Conservation (phyloP, 2,797 vertebrate species). For the Euthynnus affinis region DNA sequence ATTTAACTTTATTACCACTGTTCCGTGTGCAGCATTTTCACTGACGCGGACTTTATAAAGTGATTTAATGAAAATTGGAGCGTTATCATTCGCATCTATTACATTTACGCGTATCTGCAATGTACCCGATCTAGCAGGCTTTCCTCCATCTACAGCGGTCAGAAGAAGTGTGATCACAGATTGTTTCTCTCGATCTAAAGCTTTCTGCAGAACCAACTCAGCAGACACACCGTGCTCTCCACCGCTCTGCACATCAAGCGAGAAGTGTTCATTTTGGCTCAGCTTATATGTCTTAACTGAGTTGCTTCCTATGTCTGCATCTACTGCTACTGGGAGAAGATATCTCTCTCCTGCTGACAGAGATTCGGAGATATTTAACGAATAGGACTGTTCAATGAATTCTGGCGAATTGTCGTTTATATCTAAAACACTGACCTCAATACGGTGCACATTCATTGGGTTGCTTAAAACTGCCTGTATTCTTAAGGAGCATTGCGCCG, state of each 20-base stretch:
- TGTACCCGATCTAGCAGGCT: slow-evolving; percentile 80
- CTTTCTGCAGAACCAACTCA: slow-evolving; percentile 84
- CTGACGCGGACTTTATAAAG: slow-evolving; percentile 81
- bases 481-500: slow-evolving; percentile 77
- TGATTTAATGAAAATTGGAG: slow-evolving; percentile 78
- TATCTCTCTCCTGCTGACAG: slow-evolving; percentile 73
- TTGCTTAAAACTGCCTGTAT: slow-evolving; percentile 83
- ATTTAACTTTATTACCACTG: slow-evolving; percentile 67
- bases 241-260: slow-evolving; percentile 80
- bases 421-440: slow-evolving; percentile 81
- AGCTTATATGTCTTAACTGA: slow-evolving; percentile 86
- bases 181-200: slow-evolving; percentile 86
- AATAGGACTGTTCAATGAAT: slow-evolving; percentile 52
- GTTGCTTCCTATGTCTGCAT: slow-evolving; percentile 84
- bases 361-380: slow-evolving; percentile 81
- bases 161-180: slow-evolving; percentile 72
- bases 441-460: slow-evolving; percentile 80
- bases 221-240: slow-evolving; percentile 81
- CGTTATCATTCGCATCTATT: slow-evolving; percentile 87
- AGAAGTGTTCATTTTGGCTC: slow-evolving; percentile 83
- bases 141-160: slow-evolving; percentile 86
- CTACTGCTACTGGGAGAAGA: slow-evolving; percentile 82
- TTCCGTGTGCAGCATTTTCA: slow-evolving; percentile 76
- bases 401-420: slow-evolving; percentile 81
- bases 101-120: slow-evolving; percentile 79